Base-by-base conservation (phyloP, 1,140 invertebrate species). In the Laupala kohalensis region DNA sequence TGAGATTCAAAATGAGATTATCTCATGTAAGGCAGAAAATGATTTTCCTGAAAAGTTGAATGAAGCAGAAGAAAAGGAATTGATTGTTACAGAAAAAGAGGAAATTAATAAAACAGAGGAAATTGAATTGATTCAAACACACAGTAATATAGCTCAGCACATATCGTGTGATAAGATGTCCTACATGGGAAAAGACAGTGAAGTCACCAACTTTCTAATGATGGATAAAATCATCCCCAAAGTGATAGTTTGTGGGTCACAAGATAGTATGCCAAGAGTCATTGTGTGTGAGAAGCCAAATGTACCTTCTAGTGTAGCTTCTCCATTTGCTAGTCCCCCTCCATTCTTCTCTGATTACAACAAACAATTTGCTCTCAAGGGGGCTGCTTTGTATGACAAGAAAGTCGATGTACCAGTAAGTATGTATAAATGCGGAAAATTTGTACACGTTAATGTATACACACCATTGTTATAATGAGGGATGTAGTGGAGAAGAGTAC, bases 221-320 rank as follows among this genome's bases (percentile, higher is more conserved):
- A 53, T 53, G 37, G 64, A 66, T 23, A 27, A 66, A 12, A 66
- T 24, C 23, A 25, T 66, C 13, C 64, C 64, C 9, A 66, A 66
- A 27, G 64, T 66, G 13, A 27, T 66, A 13, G 64, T 66, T 13
- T 66, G 64, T 27, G 64, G 64, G 23, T 27, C 26, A 66, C 23
- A 66, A 25, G 65, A 64, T 74, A 79, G 79, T 62, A 75, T 81
- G 24, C 80, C 80, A 3, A 75, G 79, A 75, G 72, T 80, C 6
- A 81, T 81, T 23, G 73, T 81, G 23, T 81, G 80, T 27, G 80
- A 79, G 0, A 72, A 76, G 5, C 77, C 78, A 0, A 79, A 80
- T 53, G 29, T 76, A 80, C 19, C 74, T 76, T 30, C 76, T 81
- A 24, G 80, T 79, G 37, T 80, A 79, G 71, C 78, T 53, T 19